Evolutionary conservation across 1,140 invertebrate species (phyloP).

Genomic region (Leguminivora glycinivorella): DNA sequence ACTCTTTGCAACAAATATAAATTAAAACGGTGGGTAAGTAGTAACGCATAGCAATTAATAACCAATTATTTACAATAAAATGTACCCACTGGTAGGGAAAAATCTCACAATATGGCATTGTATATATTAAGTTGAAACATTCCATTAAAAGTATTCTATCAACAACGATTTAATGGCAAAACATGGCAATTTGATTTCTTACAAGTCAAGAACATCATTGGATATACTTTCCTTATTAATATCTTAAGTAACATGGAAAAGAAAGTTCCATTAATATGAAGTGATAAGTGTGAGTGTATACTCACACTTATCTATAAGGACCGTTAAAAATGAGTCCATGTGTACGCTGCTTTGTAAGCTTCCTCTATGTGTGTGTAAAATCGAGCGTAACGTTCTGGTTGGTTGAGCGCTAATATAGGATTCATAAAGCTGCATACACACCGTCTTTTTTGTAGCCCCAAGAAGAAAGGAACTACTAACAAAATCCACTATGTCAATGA

Average conservation of each 20-base stretch:
- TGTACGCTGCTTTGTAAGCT: background rate
- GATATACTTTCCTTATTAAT: constrained; percentile 19
- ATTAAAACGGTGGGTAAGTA: background rate
- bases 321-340: background rate
- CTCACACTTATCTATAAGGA: constrained; percentile 10
- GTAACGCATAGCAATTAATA: background rate
- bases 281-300: constrained; percentile 6
- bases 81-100: background rate
- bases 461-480: constrained; percentile 69
- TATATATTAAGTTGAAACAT: constrained; percentile 8
- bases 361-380: background rate
- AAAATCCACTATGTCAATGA: constrained; percentile 57
- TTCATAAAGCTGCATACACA: constrained; percentile 12
- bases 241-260: constrained; percentile 18
- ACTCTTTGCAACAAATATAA: background rate
- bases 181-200: constrained; percentile 11
- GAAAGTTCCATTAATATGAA: constrained; percentile 28
- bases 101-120: background rate
- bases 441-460: background rate
- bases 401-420: background rate
- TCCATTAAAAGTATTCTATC: constrained; percentile 17
- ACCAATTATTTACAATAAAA: background rate
- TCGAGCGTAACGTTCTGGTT: background rate
- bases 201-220: constrained; percentile 13
- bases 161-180: constrained; percentile 20